Base-by-base conservation (phyloP, 2,888 invertebrate species). In the Onchidella celtica region DNA sequence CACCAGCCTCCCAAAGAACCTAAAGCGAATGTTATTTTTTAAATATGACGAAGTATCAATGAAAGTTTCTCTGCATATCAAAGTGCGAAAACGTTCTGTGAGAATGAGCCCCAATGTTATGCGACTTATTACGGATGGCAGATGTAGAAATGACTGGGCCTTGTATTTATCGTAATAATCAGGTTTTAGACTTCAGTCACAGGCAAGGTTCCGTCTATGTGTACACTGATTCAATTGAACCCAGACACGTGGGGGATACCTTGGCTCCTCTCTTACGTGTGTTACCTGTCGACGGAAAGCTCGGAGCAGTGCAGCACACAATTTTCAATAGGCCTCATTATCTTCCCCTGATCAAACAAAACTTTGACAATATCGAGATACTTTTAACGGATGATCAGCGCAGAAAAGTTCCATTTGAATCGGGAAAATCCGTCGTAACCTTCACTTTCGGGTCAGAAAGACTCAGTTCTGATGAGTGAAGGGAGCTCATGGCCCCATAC, bases 291-390 rank as follows among this genome's bases (percentile, higher is more conserved):
- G 21, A 14, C 2, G 57, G 68, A n/a, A 77, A 27, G 68, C 21
- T 2, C 29, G 2, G 2, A 36, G 77, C 63, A 0, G 29, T 61
- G 0, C 29, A 59, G 14, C 61, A 74, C 29, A 29, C 27, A 11
- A 68, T 68, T 59, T 80, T 68, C 27, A 68, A 74, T 4, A 73
- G 68, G 61, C 80, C 80, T 3, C 66, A 80, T 24, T 80, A 80
- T 59, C 27, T 74, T 2, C 68, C 80, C 14, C 24, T 80, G 61
- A 59, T 24, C 38, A 27, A 68, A 4, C 36, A 34, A 24, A n/a
- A 55, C 0, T 80, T 80, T 29, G 36, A 68, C 47, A 68, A 74
- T 1, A 40, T 75, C 27, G 68, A 80, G 61, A 80, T 80, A 29
- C 59, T 80, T 59, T 80, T 68, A 75, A 80, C 68, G 14, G 59